phyloP scores from a whole-genome alignment of 2,888 invertebrate species.

The Protula sp. region DNA sequence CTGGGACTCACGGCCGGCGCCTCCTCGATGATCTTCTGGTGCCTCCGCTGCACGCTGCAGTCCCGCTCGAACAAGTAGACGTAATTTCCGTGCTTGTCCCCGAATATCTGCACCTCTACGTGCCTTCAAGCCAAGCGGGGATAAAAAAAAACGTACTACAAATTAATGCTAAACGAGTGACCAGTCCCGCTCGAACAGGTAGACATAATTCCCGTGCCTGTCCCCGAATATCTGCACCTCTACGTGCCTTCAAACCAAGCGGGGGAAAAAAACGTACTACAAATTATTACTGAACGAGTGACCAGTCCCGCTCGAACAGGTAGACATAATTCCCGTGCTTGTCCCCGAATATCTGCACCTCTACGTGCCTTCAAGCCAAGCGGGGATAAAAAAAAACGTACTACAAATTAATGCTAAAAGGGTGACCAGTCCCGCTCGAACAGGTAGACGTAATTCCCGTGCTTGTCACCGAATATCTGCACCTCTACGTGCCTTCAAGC shows the following conservation, averaged over 20 bases:
- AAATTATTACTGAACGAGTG: no score
- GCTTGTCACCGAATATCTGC: constrained; percentile 90
- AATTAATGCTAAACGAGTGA: no score
- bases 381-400: no score
- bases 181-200: constrained; percentile 97
- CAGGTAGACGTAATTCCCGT: constrained; percentile 83
- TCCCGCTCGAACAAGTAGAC: constrained; percentile 96
- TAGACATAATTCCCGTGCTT: constrained; percentile 82
- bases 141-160: no score
- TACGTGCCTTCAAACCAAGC: constrained; percentile 68
- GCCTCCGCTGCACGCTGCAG: constrained; percentile 97
- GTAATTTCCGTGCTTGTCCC: constrained; percentile 77
- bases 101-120: constrained; percentile 98
- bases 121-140: constrained; percentile 63
- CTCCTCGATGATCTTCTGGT: constrained; percentile 86
- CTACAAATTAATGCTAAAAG: no score
- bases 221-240: constrained; percentile 99
- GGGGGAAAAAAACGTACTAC: no score
- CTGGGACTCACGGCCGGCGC: constrained; percentile 75
- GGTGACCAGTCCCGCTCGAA: constrained; percentile 99
- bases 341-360: constrained; percentile 97
- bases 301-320: constrained; percentile 96
- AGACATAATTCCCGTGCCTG: constrained; percentile 77
- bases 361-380: constrained; percentile 70
- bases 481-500: constrained; percentile 85